A percentile compares a stretch with the other conserved stretches of the same genome.
Evolutionary conservation across 2,888 invertebrate species (phyloP).

Genomic region (Crioceris asparagi): DNA sequence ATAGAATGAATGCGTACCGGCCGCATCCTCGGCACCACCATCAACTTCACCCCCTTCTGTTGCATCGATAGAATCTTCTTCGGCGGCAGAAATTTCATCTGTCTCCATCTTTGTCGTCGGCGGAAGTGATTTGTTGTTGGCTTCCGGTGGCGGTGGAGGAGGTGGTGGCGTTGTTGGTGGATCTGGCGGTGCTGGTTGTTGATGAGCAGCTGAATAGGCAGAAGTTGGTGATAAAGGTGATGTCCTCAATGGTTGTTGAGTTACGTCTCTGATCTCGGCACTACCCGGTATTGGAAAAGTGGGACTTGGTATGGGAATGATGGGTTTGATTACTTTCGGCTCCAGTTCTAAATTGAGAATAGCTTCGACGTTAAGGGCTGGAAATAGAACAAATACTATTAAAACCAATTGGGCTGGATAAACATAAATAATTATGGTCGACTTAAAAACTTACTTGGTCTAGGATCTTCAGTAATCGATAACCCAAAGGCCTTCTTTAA

Average conservation of each 20-base stretch:
- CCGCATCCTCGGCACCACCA: too few relatives aligned
- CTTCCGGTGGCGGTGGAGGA: conserved; percentile 4
- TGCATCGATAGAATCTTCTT: conserved; percentile 7
- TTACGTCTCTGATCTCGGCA: conserved; percentile 14
- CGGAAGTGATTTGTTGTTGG: background rate
- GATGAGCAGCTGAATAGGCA: conserved; percentile 7
- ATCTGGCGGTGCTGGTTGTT: conserved; percentile 3
- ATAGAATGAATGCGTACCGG: conserved; percentile 18
- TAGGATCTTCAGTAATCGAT: conserved; percentile 55
- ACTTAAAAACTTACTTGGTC: conserved; percentile 38
- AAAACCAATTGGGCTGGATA: background rate
- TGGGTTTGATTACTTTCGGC: conserved; percentile 23
- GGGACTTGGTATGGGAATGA: conserved; percentile 27
- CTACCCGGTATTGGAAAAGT: conserved; percentile 32
- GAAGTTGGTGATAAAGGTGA: background rate
- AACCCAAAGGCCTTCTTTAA: conserved; percentile 72
- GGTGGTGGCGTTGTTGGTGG: background rate
- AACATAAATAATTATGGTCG: background rate
- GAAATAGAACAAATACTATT: background rate
- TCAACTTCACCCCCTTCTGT: too few relatives aligned
- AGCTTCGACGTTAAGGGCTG: conserved; percentile 33
- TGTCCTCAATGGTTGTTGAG: background rate
- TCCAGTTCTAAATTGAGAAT: conserved; percentile 33
- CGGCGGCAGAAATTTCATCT: conserved; percentile 9
- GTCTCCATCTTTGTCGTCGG: conserved; percentile 7